A percentile compares a stretch with the other conserved stretches of the same genome.
phyloP scores from a whole-genome alignment of 2,113 vertebrate species.

The Equus przewalskii region DNA sequence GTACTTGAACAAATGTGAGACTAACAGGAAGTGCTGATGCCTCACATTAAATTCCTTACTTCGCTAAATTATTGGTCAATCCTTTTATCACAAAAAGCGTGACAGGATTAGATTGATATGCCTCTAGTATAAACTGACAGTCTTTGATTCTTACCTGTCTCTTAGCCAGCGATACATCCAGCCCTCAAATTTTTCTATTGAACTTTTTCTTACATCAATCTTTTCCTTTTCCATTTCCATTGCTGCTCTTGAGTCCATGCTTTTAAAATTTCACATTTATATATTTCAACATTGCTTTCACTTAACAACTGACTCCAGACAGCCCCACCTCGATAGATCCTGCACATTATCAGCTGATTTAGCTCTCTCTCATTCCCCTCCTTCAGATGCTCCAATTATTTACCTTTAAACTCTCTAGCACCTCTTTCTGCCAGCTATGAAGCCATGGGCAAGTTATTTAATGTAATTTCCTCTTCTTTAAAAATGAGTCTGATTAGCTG shows the following conservation, averaged over 20 bases:
- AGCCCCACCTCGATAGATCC: no score
- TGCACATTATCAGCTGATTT: fast-evolving
- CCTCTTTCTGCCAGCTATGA: background rate
- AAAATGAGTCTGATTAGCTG: background rate
- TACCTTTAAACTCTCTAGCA: background rate
- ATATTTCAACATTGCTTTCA: background rate
- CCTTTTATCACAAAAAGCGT: background rate
- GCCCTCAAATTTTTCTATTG: background rate
- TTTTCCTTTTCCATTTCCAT: background rate
- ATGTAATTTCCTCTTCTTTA: background rate
- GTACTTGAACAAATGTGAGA: background rate
- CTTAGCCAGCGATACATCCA: background rate
- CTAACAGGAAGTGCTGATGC: background rate
- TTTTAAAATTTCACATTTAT: background rate
- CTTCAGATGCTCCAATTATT: background rate
- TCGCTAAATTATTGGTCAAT: background rate
- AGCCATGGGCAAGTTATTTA: background rate
- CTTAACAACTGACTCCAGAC: background rate
- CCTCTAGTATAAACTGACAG: background rate
- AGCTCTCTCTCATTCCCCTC: background rate
- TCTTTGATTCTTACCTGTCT: background rate
- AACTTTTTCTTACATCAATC: background rate
- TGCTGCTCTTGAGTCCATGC: background rate
- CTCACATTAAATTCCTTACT: background rate
- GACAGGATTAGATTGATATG: background rate